Evolutionary conservation across 2,888 invertebrate genomes (phyloP).

Genomic region (Leptopterna dolabrata): DNA sequence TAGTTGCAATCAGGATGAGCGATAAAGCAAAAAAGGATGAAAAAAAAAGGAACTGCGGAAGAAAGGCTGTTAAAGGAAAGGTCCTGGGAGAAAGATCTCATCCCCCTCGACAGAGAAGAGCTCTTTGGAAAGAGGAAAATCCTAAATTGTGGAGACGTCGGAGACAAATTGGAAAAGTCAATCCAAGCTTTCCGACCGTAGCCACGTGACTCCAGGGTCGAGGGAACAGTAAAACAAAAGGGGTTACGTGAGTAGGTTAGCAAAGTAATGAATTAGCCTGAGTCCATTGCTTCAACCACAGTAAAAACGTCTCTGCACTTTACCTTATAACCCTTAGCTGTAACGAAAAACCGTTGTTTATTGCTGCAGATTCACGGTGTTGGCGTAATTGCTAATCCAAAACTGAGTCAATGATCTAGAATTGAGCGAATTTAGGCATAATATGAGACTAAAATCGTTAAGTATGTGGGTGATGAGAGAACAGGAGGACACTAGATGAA

Average conservation of each 20-base stretch:
- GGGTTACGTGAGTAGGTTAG: background rate
- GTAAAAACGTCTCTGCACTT: no score
- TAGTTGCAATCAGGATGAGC: constrained; percentile 47
- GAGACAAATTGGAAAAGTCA: constrained; percentile 48
- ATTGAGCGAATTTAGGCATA: no score
- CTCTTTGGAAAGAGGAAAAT: background rate
- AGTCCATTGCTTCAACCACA: background rate
- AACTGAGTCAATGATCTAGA: no score
- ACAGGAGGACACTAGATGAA: no score
- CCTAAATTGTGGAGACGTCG: constrained; percentile 16
- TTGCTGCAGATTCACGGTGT: no score
- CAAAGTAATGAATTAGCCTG: background rate
- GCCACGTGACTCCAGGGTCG: background rate
- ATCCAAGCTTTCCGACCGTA: background rate
- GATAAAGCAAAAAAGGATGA: constrained; percentile 20
- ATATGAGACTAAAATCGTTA: no score
- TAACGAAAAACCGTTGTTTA: no score
- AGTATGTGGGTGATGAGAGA: no score
- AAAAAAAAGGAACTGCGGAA: background rate
- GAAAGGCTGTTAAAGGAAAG: constrained; percentile 30
- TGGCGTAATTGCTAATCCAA: no score
- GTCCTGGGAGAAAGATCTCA: background rate
- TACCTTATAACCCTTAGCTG: no score
- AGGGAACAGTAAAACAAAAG: background rate
- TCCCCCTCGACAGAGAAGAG: background rate